Conservation (phyloP, 1,140 invertebrate species). For the Hycleus phaleratus region DNA sequence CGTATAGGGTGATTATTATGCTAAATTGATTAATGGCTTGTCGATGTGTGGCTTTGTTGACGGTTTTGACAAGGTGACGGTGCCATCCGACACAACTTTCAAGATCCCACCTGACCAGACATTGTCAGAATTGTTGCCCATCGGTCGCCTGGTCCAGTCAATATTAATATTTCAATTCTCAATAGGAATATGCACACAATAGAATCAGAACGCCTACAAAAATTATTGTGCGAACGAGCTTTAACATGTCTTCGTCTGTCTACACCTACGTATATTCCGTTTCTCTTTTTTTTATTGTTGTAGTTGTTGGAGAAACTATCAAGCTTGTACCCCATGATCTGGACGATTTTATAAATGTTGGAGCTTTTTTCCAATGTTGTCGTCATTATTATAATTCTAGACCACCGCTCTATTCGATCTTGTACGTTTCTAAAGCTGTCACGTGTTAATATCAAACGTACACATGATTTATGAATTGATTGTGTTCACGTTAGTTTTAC, state of each 20-base stretch:
- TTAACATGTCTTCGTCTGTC: slow-evolving; percentile 10
- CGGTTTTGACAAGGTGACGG: too few relatives aligned
- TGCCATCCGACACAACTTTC: too few relatives aligned
- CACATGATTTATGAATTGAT: slow-evolving; percentile 16
- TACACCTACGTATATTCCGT: slow-evolving; percentile 5
- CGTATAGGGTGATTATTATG: too few relatives aligned
- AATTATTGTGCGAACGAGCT: slow-evolving; percentile 18
- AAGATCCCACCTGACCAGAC: too few relatives aligned
- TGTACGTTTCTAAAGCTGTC: slow-evolving; percentile 13
- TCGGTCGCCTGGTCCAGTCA: neutral
- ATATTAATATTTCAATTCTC: slow-evolving; percentile 12
- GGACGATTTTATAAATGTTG: too few relatives aligned
- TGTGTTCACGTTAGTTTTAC: neutral
- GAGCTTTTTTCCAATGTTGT: too few relatives aligned
- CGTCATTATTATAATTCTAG: too few relatives aligned
- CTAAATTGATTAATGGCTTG: too few relatives aligned
- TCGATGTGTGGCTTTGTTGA: too few relatives aligned
- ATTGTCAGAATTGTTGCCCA: too few relatives aligned
- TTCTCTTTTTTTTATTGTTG: slow-evolving; percentile 2
- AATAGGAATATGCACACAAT: slow-evolving; percentile 12
- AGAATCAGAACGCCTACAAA: slow-evolving; percentile 12
- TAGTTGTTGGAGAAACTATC: slow-evolving; percentile 1
- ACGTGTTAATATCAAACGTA: slow-evolving; percentile 14
- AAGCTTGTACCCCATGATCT: too few relatives aligned
- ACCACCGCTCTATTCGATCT: slow-evolving; percentile 1